Base-by-base conservation (phyloP, 2,888 invertebrate genomes). In the Pollenia griseotomentosa region DNA sequence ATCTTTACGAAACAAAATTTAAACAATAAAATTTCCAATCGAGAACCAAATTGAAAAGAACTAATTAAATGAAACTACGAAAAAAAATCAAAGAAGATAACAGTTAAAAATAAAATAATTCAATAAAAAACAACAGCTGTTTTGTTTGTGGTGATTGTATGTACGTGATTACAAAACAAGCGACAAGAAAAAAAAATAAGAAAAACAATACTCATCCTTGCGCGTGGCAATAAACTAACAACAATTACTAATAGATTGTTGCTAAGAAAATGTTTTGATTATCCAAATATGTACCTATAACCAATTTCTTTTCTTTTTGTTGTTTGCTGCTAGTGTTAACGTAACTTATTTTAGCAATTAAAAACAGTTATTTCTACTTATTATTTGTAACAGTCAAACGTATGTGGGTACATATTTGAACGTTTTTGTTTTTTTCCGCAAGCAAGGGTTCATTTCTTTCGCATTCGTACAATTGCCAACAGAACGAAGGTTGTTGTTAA, bases 391-490 rank as follows among this genome's bases (percentile, higher is more conserved):
- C 23, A 63, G 81, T 16, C 33, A 51, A 40, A 19, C 51, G 14
- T 48, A 44, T 3, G 23, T 23, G 2, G 0, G 23, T 23, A 23
- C 2, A 2, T 23, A 23, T 71, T 61, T 63, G 51, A 71, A 79
- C 70, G 6, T 6, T 33, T 33, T 33, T 2, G 33, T 4, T 33
- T 33, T 57, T 44, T 70, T 16, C 19, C 16, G 23, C 14, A 53
- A 16, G 12, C n/a, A 55, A 68, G 42, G 33, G 2, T 48, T 80
- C 23, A 61, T 23, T 57, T 68, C 70, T 86, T 86, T 77, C 83
- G 80, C 83, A 86, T 84, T 84, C 77, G 73, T 74, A 68, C 19
- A 51, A 78, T 65, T 81, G 81, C 87, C 81, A 87, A 84, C 63
- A 63, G 51, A 73, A 74, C 68, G 63, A 73, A 84, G 81, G 87